phyloP scores from a whole-genome alignment of 2,113 vertebrate species.

The Microtus pennsylvanicus region DNA sequence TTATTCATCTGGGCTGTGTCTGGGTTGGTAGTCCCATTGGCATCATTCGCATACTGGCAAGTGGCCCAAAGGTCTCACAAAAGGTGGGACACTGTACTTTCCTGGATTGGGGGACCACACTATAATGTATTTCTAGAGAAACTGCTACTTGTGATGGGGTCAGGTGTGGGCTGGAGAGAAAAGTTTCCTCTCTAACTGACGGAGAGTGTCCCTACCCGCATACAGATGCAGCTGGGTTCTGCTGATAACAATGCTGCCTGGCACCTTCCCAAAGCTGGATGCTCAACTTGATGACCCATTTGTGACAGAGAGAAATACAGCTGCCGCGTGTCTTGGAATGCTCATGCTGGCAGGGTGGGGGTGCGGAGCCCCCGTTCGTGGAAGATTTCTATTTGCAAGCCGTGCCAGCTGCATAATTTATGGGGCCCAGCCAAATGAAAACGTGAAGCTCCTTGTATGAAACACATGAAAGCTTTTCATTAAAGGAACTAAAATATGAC shows the following conservation, averaged over 20 bases:
- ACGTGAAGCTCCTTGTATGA: not conserved
- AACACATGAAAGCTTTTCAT: not conserved
- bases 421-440: not conserved
- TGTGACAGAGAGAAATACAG: constrained; percentile 17
- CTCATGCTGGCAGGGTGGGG: not conserved
- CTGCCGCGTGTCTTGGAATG: not conserved
- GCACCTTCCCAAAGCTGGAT: not conserved
- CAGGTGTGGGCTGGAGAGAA: not conserved
- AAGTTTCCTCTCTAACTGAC: not conserved
- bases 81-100: not conserved
- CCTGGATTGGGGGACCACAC: not conserved
- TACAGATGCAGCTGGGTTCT: not conserved
- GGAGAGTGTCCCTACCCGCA: not conserved
- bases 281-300: not conserved
- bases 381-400: not conserved
- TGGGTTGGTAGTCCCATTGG: not conserved
- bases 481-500: not conserved
- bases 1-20: not conserved
- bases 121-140: not conserved
- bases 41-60: not conserved
- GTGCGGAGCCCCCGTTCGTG: not conserved
- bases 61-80: not conserved
- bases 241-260: not conserved
- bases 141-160: not conserved
- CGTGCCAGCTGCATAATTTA: not conserved